These are phyloP conservation scores for Reticulitermes lucifugus DNA, from an alignment of 2,888 invertebrate species.

Conservation along the genomic window DNA sequence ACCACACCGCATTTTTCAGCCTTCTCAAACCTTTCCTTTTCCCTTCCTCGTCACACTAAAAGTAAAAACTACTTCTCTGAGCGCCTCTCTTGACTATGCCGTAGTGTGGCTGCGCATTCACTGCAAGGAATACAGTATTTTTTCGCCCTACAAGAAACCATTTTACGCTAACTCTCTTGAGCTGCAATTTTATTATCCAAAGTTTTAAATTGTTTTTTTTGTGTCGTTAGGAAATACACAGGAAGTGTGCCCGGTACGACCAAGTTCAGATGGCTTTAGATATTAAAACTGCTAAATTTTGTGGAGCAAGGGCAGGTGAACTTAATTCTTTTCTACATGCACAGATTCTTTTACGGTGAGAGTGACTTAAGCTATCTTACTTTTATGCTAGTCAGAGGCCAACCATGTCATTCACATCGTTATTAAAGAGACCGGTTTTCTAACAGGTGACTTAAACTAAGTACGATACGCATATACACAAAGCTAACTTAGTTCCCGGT, in stretches of 20 bases:
- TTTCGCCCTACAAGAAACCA: neutral
- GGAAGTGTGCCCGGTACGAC: neutral
- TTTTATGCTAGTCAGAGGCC: neutral
- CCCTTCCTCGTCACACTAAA: neutral
- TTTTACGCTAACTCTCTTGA: slow-evolving; percentile 4
- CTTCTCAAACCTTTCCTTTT: neutral
- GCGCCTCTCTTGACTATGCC: neutral
- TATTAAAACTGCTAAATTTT: neutral
- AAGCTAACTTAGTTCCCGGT: no score
- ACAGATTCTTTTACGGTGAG: neutral
- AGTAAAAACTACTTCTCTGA: neutral
- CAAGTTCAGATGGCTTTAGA: neutral
- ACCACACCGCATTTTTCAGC: neutral
- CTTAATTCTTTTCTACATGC: neutral
- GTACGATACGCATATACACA: no score
- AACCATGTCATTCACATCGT: no score
- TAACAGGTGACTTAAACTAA: no score
- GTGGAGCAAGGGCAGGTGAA: neutral
- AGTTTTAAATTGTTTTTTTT: neutral
- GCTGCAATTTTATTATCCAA: slow-evolving; percentile 14
- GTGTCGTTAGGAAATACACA: neutral
- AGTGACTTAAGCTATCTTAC: neutral
- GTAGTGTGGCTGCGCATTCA: neutral
- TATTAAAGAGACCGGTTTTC: no score
- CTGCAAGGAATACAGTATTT: neutral